Conservation (phyloP, 1,140 invertebrate species). For the Augochlora pura region DNA sequence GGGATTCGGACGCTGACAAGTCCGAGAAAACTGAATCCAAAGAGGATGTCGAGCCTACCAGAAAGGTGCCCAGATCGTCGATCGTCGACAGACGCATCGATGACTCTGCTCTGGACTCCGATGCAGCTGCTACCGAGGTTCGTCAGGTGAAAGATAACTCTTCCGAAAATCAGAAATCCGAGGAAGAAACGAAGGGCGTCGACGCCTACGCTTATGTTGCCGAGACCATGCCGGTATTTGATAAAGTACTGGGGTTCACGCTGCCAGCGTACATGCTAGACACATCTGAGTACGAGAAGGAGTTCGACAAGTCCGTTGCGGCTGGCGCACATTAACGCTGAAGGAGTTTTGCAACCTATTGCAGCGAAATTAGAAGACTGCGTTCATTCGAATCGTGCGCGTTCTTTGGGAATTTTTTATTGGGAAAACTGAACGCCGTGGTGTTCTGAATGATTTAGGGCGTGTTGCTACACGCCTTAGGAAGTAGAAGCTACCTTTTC, state of each 20-base stretch:
- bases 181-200: slow-evolving; percentile 50
- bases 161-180: slow-evolving; percentile 30
- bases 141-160: slow-evolving; percentile 26
- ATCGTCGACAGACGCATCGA: neutral
- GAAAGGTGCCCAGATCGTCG: slow-evolving; percentile 21
- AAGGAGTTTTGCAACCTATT: too few species aligned
- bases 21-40: slow-evolving; percentile 24
- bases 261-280: slow-evolving; percentile 85
- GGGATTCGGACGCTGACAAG: slow-evolving; percentile 20
- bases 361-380: neutral
- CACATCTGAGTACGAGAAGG: slow-evolving; percentile 84
- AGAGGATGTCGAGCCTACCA: slow-evolving; percentile 33
- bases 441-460: too few species aligned
- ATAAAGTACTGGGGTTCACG: slow-evolving; percentile 82
- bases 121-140: slow-evolving; percentile 53
- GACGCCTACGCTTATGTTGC: slow-evolving; percentile 79
- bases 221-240: slow-evolving; percentile 84
- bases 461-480: too few species aligned
- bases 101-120: slow-evolving; percentile 42
- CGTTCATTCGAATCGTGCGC: neutral
- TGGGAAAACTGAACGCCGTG: too few species aligned
- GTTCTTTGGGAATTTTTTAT: neutral
- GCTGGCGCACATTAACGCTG: neutral
- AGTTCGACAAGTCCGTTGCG: slow-evolving; percentile 82
- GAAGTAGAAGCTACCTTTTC: too few species aligned